Base-by-base conservation (phyloP, 2,113 vertebrate species). In the Leucopternis melanops region DNA sequence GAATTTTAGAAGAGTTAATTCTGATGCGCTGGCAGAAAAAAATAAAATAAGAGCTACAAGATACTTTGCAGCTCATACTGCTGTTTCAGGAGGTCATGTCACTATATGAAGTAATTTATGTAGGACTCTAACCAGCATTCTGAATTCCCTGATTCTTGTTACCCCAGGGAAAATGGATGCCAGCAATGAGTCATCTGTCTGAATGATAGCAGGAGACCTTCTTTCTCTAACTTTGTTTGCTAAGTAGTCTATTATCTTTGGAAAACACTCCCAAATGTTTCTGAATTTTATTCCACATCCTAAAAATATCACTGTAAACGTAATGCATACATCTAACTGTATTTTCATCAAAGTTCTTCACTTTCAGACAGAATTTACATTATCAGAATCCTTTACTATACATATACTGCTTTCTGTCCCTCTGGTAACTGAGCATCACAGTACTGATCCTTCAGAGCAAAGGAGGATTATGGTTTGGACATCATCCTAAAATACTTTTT, bases 1-100 rank as follows among this genome's bases (percentile, higher is more conserved):
- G 81, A 73, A 86, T 90, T 96, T 83, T 83, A 90, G 66, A 94
- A 69, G n/a, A 94, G 25, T 58, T 93, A 85, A 82, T 77, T 94
- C 71, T 80, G 81, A 95, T 50, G 38, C 10, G 19, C 13, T 49
- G 11, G 23, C 13, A 90, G 73, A 69, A 84, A 80, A 95, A 83
- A 63, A 72, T 19, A 81, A 88, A 62, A 27, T 17, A 90, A 84
- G 38, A 85, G 13, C 44, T 82, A 57, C 34, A 75, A 71, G 70
- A 81, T 54, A 61, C 36, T 95, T 72, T 38, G 34, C 57, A 90
- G 86, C 61, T 90, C 70, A 87, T 66, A 67, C 23, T 86, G 54
- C 78, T 85, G 63, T 72, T 96, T 92, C 74, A 90, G 71, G 82
- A 86, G 71, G 45, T 88, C 79, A 49, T 62, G 75, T 86, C 79